A percentile compares a stretch with the other conserved stretches of the same genome.
phyloP scores from a whole-genome alignment of 2,113 vertebrate species.

The Anoura caudifer region DNA sequence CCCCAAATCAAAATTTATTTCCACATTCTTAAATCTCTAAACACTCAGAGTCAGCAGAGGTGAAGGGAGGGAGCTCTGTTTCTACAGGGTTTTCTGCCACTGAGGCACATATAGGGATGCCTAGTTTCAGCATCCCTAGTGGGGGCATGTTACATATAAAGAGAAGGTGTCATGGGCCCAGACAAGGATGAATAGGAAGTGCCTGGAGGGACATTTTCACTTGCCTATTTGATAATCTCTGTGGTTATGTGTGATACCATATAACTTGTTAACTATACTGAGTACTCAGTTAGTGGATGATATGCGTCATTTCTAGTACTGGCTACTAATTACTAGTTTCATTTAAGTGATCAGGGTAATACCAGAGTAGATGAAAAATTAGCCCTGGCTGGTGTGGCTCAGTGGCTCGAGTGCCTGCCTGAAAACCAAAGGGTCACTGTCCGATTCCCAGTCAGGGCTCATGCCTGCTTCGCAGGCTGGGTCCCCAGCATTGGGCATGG shows the following conservation, averaged over 20 bases:
- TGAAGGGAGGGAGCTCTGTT: background rate
- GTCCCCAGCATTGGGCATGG: no score
- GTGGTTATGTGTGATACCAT: background rate
- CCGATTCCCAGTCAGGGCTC: no score
- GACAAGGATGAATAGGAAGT: background rate
- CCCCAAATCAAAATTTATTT: background rate
- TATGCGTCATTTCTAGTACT: background rate
- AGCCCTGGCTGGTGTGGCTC: background rate
- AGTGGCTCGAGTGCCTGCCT: no score
- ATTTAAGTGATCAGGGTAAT: background rate
- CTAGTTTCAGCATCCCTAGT: background rate
- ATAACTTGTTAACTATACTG: background rate
- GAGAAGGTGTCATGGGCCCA: background rate
- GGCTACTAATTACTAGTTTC: background rate
- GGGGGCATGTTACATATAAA: background rate
- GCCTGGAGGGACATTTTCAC: background rate
- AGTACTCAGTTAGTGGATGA: background rate
- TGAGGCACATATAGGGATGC: background rate
- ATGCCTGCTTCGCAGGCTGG: no score
- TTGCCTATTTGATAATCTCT: background rate
- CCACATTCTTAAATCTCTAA: background rate
- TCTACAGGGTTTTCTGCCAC: background rate
- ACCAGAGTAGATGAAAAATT: background rate
- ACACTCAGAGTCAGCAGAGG: background rate
- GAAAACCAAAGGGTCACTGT: no score